phyloP scores from a whole-genome alignment of 2,797 vertebrate genomes.

The Hippocampus kuda region DNA sequence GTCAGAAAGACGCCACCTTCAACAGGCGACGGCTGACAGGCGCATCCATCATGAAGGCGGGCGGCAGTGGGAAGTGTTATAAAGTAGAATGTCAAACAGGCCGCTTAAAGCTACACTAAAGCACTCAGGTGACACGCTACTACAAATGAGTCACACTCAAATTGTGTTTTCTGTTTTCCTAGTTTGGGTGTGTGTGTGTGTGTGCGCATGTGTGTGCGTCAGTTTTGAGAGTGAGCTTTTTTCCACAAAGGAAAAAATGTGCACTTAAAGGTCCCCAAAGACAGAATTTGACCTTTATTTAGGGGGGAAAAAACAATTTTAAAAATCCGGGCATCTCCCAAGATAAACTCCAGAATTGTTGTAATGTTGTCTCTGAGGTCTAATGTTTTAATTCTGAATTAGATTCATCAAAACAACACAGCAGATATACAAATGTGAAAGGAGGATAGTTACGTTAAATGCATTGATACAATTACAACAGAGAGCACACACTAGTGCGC shows the following conservation, averaged over 20 bases:
- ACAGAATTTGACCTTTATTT: no score
- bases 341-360: no score
- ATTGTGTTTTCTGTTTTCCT: neutral
- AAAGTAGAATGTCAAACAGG: conserved; percentile 43
- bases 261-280: neutral
- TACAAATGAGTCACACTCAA: neutral
- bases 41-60: conserved; percentile 50
- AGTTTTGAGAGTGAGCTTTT: neutral
- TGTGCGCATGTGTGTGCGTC: neutral
- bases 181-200: neutral
- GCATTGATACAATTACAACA: no score
- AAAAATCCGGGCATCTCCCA: no score
- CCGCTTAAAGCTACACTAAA: neutral
- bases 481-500: no score
- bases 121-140: neutral
- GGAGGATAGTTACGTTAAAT: no score
- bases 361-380: no score
- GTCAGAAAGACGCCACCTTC: conserved; percentile 49
- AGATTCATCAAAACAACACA: no score
- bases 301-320: no score
- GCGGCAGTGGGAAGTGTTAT: conserved; percentile 40
- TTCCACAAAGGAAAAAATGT: neutral
- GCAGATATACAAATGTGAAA: no score
- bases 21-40: conserved; percentile 51
- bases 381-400: no score